phyloP scores from a whole-genome alignment of 1,140 invertebrate species.

The Drosophila navojoa region DNA sequence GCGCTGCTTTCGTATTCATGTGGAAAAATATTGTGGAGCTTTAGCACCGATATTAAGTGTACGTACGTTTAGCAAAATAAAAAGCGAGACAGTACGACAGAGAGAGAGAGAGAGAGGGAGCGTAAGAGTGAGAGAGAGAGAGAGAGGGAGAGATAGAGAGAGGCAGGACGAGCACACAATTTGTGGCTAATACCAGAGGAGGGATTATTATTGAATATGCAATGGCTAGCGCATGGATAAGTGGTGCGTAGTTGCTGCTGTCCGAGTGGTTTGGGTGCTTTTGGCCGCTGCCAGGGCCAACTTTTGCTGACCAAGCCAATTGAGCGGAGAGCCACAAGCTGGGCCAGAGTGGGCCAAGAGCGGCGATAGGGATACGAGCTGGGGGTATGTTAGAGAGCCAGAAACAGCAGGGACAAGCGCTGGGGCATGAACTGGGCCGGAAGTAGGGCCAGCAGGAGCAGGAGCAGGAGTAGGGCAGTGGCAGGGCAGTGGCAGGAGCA shows the following conservation, averaged over 20 bases:
- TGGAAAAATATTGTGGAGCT: slow-evolving; percentile 19
- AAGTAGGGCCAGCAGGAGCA: too few species aligned
- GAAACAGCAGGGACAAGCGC: too few species aligned
- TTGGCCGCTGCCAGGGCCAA: not conserved
- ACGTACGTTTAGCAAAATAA: slow-evolving; percentile 3
- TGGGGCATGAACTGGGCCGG: too few species aligned
- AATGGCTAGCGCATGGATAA: slow-evolving; percentile 16
- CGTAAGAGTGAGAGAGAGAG: not conserved
- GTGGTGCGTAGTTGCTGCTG: slow-evolving; percentile 18
- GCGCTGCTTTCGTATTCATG: slow-evolving; percentile 33
- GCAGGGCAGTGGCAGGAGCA: not conserved
- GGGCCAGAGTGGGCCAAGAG: too few species aligned
- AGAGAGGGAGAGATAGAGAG: not conserved
- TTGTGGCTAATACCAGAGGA: slow-evolving; percentile 41
- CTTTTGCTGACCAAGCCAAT: slow-evolving; percentile 39
- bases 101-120: not conserved
- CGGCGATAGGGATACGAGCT: too few species aligned
- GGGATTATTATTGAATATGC: slow-evolving; percentile 52
- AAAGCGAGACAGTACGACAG: not conserved
- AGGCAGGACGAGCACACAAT: slow-evolving; percentile 1
- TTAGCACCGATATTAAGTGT: slow-evolving; percentile 20
- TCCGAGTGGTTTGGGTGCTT: not conserved
- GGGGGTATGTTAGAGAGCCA: not conserved
- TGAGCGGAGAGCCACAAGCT: slow-evolving; percentile 1
- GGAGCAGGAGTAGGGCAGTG: too few species aligned